These are phyloP conservation scores for Delia radicum DNA, from an alignment of 1,140 invertebrate species.

Conservation along the genomic window DNA sequence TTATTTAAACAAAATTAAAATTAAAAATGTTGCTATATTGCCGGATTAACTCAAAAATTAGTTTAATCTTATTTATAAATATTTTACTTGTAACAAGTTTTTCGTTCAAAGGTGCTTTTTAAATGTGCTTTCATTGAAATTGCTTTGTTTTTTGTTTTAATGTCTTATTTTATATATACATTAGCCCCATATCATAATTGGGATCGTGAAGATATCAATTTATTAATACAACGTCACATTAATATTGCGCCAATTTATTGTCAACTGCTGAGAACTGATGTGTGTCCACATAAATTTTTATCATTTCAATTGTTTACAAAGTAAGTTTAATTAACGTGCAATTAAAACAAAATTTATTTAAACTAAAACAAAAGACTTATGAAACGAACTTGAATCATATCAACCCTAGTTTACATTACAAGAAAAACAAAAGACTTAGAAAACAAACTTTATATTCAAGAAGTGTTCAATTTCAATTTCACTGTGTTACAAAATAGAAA, in stretches of 20 bases:
- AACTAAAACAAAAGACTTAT: conserved; percentile 37
- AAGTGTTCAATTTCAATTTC: too few species aligned
- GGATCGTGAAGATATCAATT: background rate
- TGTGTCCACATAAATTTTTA: conserved; percentile 40
- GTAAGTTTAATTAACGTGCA: conserved; percentile 31
- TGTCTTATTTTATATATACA: background rate
- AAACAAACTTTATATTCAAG: too few species aligned
- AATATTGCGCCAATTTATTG: conserved; percentile 46
- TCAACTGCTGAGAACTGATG: conserved; percentile 36
- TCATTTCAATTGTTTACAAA: conserved; percentile 40
- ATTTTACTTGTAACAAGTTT: too few species aligned
- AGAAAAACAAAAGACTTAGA: too few species aligned
- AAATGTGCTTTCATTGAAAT: background rate
- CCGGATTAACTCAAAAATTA: too few species aligned
- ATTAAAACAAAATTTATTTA: background rate
- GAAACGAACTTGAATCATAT: conserved; percentile 41
- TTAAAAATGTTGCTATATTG: background rate
- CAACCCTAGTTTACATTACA: too few species aligned
- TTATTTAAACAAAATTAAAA: background rate
- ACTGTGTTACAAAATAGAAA: too few species aligned
- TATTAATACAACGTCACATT: conserved; percentile 29
- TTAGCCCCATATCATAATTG: background rate
- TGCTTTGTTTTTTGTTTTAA: background rate
- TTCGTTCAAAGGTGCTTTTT: background rate
- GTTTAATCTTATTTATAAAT: too few species aligned